Base-by-base conservation (phyloP, 2,113 vertebrate genomes). In the Pluvialis apricaria region DNA sequence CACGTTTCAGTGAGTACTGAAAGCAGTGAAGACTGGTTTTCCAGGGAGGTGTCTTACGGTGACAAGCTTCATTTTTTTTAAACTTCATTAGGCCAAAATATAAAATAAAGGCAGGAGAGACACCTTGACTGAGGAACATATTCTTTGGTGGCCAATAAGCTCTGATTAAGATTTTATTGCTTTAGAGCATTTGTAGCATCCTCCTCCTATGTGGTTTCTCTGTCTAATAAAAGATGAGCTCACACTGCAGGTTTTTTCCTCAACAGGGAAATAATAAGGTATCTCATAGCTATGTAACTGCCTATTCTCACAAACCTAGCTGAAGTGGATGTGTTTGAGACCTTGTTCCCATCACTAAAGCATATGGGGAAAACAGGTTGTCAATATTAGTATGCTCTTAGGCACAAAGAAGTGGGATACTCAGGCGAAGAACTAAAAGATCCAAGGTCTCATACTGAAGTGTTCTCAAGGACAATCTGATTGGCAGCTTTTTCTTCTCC, bases 161-260 rank as follows among this genome's bases (percentile, higher is more conserved):
- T 92, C 92, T 94, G 80, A 92, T 94, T 91, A 96, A 88, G 85
- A 61, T 88, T 91, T 91, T 91, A 91, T 93, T 96, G 92, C 82
- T 92, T 83, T 83, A 92, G 89, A 94, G 83, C 60, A 55, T 71
- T 94, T 94, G 91, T 87, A 94, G 84, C 60, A 84, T 94, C 72
- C 26, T 78, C 45, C 51, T 91, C 80, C 80, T 89, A 3, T 38
- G 72, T 89, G 86, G n/a, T 91, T 96, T 89, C 89, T 92, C 51
- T 68, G 77, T 78, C 82, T 97, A 94, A 96, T 95, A 73, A 93
- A 95, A 88, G 72, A 71, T 8, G 1, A 95, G 69, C 89, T 92
- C 83, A 62, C 69, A 45, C 89, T 78, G 80, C 77, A 89, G 80
- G 65, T 51, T 94, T 97, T 92, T 92, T 69, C 45, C 72, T 94